Percentiles rank a stretch among this genome's conserved stretches.
phyloP scores from a whole-genome alignment of 2,797 vertebrate genomes.

The Gymnoscopelus microlampas region DNA sequence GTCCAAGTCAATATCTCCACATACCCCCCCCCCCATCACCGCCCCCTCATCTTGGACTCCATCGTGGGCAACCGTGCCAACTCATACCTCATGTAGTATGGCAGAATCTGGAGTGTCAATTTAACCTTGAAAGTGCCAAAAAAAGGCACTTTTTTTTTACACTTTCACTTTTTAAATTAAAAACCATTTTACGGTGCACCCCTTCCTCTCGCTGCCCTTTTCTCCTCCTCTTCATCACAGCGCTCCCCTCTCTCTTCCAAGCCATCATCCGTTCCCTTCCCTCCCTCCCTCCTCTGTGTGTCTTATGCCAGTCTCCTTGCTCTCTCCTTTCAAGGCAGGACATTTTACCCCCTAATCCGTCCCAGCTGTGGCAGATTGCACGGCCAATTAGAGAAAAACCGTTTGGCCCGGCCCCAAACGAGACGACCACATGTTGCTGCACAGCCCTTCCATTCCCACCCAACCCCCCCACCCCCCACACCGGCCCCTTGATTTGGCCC shows the following conservation, averaged over 20 bases:
- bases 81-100: neutral
- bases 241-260: constrained; percentile 34
- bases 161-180: neutral
- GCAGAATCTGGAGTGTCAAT: neutral
- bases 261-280: constrained; percentile 23
- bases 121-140: neutral
- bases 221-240: neutral
- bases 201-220: constrained; percentile 19
- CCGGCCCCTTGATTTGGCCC: constrained; percentile 20
- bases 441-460: constrained; percentile 43
- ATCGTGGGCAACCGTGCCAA: neutral
- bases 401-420: constrained; percentile 83
- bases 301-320: constrained; percentile 50
- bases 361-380: constrained; percentile 88
- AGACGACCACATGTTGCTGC: constrained; percentile 88
- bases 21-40: too few relatives aligned
- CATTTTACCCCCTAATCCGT: constrained; percentile 84
- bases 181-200: too few relatives aligned
- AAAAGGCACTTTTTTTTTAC: neutral
- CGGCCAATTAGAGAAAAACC: constrained; percentile 86
- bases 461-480: neutral
- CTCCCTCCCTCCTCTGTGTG: constrained; percentile 16
- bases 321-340: constrained; percentile 72
- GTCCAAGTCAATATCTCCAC: neutral
- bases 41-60: constrained; percentile 6